Base-by-base conservation (phyloP, 2,888 invertebrate genomes). In the Pycnomerus fuliginosus region DNA sequence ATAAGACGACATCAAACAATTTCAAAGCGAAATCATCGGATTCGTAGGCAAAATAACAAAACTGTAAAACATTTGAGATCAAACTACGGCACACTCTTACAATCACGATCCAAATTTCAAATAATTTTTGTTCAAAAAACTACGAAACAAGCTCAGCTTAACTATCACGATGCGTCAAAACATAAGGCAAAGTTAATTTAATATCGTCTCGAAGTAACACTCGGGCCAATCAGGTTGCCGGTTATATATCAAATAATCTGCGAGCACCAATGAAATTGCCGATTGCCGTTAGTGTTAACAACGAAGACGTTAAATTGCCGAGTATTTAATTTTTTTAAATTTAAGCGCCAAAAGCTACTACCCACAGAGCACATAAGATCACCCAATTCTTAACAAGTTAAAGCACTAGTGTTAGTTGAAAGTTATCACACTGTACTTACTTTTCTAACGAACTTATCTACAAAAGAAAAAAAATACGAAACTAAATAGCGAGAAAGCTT, bases 401-500 rank as follows among this genome's bases (percentile, higher is more conserved):
- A 20, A 20, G 8, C 8, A 20, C 8, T 7, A 20, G 12, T 22
- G 13, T 13, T 17, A 16, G 14, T 35, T 10, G 20, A 42, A 25
- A 42, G 20, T 42, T 47, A 47, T 47, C 42, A 47, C 42, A 47
- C 47, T 27, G 38, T 38, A 47, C 34, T 45, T 36, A 39, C 41
- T 41, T 28, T 31, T 36, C 16, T 24, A 28, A 28, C 10, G 14
- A 35, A 37, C 15, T 28, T 46, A 46, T 46, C 36, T 45, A 35
- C 42, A 51, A 51, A 41, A 39, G 42, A 39, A 38, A 46, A 53
- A 42, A 44, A 50, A 51, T 45, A 38, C 38, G 43, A 29, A 38
- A 43, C 38, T 47, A 56, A 50, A 48, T 53, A 60, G 58, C 58
- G 60, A 57, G 58, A 62, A 67, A 65, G 65, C 65, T 54, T 57